These are phyloP conservation scores for Micrasema minimum DNA, from an alignment of 1,140 invertebrate genomes.

Conservation along the genomic window DNA sequence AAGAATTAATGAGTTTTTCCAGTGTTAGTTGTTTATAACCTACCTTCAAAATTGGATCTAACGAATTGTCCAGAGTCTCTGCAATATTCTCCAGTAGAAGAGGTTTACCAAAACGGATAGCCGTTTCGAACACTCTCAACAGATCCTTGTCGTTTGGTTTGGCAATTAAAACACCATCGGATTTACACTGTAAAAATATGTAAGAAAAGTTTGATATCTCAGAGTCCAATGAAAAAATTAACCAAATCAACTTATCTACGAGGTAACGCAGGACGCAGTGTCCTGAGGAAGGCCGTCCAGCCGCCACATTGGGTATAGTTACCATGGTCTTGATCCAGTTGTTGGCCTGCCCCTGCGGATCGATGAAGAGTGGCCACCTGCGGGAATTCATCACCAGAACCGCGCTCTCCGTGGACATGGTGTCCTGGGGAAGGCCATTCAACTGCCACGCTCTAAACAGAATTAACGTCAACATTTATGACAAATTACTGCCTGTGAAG, in stretches of 20 bases:
- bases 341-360: constrained; percentile 88
- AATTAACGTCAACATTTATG: neutral
- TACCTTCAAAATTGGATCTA: constrained; percentile 83
- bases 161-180: constrained; percentile 67
- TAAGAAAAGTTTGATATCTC: too few relatives aligned
- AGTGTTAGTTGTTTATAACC: too few relatives aligned
- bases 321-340: constrained; percentile 93
- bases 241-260: too few relatives aligned
- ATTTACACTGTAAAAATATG: constrained; percentile 71
- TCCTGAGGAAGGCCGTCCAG: constrained; percentile 87
- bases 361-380: constrained; percentile 89
- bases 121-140: constrained; percentile 77
- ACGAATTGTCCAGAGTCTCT: constrained; percentile 84
- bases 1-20: too few relatives aligned
- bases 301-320: constrained; percentile 75
- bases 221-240: too few relatives aligned
- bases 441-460: constrained; percentile 82
- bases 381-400: constrained; percentile 83
- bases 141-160: constrained; percentile 77
- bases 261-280: constrained; percentile 86
- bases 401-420: constrained; percentile 90
- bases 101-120: constrained; percentile 81
- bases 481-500: too few relatives aligned
- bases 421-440: constrained; percentile 84
- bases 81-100: constrained; percentile 85